Evolutionary conservation across 2,888 invertebrate genomes (phyloP).

Genomic region (Cosmia trapezina): DNA sequence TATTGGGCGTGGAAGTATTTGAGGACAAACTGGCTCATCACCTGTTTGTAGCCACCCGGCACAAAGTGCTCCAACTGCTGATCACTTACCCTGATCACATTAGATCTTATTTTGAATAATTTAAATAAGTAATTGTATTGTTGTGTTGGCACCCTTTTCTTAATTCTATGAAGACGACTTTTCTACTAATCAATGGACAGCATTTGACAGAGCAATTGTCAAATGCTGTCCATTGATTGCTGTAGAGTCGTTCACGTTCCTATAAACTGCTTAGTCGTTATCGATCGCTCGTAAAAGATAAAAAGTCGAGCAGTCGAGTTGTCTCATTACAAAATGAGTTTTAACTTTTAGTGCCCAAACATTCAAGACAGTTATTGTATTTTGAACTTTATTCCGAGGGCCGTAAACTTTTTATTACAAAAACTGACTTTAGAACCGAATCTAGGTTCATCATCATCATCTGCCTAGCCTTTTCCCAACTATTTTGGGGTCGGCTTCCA

Average conservation of each 20-base stretch:
- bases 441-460: too few species aligned
- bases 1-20: slow-evolving; percentile 57
- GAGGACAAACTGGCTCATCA: slow-evolving; percentile 56
- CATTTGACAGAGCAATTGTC: too few species aligned
- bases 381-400: background rate
- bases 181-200: too few species aligned
- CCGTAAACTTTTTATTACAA: background rate
- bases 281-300: background rate
- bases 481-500: too few species aligned
- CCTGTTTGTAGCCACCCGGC: slow-evolving; percentile 50
- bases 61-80: slow-evolving; percentile 52
- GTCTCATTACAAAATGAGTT: background rate
- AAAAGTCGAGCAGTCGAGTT: background rate
- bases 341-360: too few species aligned
- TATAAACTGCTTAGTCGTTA: background rate
- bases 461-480: too few species aligned
- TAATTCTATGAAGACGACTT: background rate
- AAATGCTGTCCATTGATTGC: background rate
- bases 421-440: background rate
- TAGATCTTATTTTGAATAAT: slow-evolving; percentile 23
- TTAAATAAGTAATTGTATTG: background rate
- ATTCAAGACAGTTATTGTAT: background rate
- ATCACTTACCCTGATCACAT: slow-evolving; percentile 49
- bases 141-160: background rate
- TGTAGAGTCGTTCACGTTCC: background rate